phyloP scores from a whole-genome alignment of 2,113 vertebrate species.

The Chloropsis cyanopogon region DNA sequence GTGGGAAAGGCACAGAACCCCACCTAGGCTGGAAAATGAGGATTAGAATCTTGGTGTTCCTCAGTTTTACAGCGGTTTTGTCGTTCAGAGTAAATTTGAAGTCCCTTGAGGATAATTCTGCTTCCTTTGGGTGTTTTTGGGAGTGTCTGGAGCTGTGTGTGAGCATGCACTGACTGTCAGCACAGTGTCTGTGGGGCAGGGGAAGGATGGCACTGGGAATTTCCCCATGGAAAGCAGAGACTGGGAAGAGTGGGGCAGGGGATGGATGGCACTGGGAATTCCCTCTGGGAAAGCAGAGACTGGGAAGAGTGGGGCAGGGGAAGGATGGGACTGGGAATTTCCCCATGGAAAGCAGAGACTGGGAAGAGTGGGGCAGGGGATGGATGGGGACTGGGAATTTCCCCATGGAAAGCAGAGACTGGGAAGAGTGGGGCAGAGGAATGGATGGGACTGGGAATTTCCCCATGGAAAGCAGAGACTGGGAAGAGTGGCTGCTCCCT shows the following conservation, averaged over 20 bases:
- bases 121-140: background rate
- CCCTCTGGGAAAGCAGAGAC: accelerated
- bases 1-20: background rate
- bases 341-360: background rate
- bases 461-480: accelerated
- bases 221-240: accelerated
- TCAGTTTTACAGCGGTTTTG: accelerated
- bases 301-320: background rate
- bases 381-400: background rate
- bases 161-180: background rate
- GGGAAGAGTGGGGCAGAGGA: background rate
- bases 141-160: background rate
- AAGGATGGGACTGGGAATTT: background rate
- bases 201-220: background rate
- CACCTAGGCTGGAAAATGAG: background rate
- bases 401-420: accelerated
- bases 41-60: background rate
- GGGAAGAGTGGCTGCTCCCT: background rate
- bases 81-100: background rate
- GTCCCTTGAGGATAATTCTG: background rate
- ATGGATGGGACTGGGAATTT: background rate
- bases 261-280: background rate
- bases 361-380: background rate
- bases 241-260: accelerated
- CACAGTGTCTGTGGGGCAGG: accelerated